These are phyloP conservation scores for Agrilus planipennis DNA, from an alignment of 1,140 invertebrate genomes.

Conservation along the genomic window DNA sequence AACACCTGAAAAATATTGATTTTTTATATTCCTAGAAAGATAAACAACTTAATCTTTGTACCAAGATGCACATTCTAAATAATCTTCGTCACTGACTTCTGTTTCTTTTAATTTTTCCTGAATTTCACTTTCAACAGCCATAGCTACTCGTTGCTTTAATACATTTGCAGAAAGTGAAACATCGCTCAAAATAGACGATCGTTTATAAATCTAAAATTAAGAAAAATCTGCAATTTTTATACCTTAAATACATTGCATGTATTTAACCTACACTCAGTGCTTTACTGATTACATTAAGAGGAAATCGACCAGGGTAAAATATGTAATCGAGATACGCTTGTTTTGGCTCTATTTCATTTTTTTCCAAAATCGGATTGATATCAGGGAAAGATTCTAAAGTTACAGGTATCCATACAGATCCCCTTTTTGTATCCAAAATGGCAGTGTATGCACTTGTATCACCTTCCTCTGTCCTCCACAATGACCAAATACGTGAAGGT, in stretches of 20 bases:
- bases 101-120: constrained; percentile 52
- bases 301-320: constrained; percentile 71
- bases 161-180: constrained; percentile 39
- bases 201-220: constrained; percentile 42
- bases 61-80: constrained; percentile 55
- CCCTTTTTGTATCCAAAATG: constrained; percentile 14
- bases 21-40: neutral
- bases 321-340: constrained; percentile 70
- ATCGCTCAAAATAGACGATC: constrained; percentile 41
- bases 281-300: constrained; percentile 62
- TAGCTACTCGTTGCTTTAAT: constrained; percentile 48
- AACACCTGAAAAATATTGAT: constrained; percentile 47
- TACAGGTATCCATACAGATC: constrained; percentile 47
- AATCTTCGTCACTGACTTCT: constrained; percentile 64
- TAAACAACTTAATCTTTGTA: constrained; percentile 11
- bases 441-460: constrained; percentile 34
- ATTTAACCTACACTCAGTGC: constrained; percentile 55
- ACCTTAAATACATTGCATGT: neutral
- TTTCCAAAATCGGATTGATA: constrained; percentile 36
- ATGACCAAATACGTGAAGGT: constrained; percentile 49
- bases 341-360: constrained; percentile 50
- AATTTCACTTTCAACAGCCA: constrained; percentile 59
- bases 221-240: constrained; percentile 13
- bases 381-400: constrained; percentile 47
- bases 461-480: constrained; percentile 50